Base-by-base conservation (phyloP, 2,113 vertebrate species). In the Climacteris rufus region DNA sequence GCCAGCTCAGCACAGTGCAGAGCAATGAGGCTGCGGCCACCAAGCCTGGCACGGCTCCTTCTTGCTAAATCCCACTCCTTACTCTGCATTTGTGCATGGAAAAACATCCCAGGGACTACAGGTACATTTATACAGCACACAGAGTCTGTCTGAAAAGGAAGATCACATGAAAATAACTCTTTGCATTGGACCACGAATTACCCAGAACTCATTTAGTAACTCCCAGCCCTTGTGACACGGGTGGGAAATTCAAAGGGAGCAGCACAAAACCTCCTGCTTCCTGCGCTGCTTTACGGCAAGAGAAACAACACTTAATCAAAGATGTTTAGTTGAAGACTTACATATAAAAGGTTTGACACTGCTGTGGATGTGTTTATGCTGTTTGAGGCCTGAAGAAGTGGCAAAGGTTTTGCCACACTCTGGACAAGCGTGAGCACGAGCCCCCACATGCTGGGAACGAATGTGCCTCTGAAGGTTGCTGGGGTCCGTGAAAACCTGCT, bases 401-500 rank as follows among this genome's bases (percentile, higher is more conserved):
- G 99, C 99, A 97, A 99, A 99, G 52, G 99, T 99, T 98, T 99
- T 99, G 96, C 99, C 99, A 95, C 99, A 99, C 98, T 99, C 99
- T 53, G 99, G 99, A 98, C 99, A 99, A 60, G 99, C 99, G 49
- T 99, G 99, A 68, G 99, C 99, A 97, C 99, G 98, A 61, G 99
- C 99, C 93, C 99, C 99, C 49, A 99, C 99, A 40, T 99, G 99
- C 98, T 99, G 99, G 30, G 99, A 99, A 97, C 99, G 99, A 97
- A 99, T 99, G 97, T 99, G 99, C 97, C 99, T 99, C 99, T 99
- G 99, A 83, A 99, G 99, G 99, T 99, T 99, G 98, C 99, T 99
- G 98, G 99, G 99, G 99, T 99, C 99, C 98, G 99, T 99, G 98
- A 99, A 99, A 98, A 99, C 99, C 99, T 99, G 99, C 99, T 99